Evolutionary conservation across 1,140 invertebrate species (phyloP), one percentile per base, ranked within the genome.

Genomic region (Danaus plexippus): DNA sequence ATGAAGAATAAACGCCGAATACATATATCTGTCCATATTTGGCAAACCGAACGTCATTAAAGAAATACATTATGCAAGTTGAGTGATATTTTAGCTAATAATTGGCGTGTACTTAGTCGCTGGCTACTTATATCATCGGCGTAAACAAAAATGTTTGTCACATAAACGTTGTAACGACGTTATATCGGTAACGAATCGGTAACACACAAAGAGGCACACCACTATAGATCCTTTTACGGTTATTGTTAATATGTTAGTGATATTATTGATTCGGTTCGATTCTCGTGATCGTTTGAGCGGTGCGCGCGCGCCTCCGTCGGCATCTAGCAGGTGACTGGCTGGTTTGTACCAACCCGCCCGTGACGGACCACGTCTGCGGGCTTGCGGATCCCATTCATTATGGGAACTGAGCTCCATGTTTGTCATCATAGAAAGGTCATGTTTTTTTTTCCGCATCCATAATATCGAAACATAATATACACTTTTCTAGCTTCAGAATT

Each of bases 251-350:
- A 54, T 64, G 61, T 74, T 78, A 73, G 66, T 71, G 44, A 47
- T 55, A n/a, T 61, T 54, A 32, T 66, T 67, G 63, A 66, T 78
- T 64, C 69, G 70, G 54, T 73, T 78, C 69, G 68, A 66, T 67
- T 64, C 75, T 78, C 66, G 69, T 61, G 63, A 59, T 78, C 61
- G 42, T 42, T 69, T 64, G 64, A 58, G 51, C 44, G 50, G 54
- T 70, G 75, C 77, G 82, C 82, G 82, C 66, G 79, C 79, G 75
- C 57, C 49, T 57, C 52, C 57, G 59, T 66, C 79, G 79, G 71
- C 56, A 55, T 71, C 72, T 73, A 64, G 70, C 82, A 86, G 82
- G 80, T 82, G 82, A 86, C 82, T 86, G 80, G 70, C 63, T 58
- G 67, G 69, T 69, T 52, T 59, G 57, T 56, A 49, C 59, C 54